Conservation (phyloP, 2,888 invertebrate genomes). For the Pomacea canaliculata region DNA sequence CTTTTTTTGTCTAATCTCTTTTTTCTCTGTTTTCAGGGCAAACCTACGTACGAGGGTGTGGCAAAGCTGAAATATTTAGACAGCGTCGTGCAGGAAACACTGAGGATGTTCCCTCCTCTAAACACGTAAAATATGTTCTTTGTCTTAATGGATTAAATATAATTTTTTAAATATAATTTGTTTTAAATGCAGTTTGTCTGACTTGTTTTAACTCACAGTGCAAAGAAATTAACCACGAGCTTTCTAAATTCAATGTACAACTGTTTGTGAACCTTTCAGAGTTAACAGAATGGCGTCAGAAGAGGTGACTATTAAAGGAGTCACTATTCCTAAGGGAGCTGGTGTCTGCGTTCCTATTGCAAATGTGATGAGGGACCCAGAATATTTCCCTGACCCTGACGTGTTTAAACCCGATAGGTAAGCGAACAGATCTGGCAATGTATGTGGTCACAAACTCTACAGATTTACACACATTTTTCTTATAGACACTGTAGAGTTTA, state of each 20-base stretch:
- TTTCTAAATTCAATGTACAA: not conserved
- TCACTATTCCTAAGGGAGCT: slow-evolving; percentile 7
- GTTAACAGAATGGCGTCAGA: not conserved
- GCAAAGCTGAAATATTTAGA: slow-evolving; percentile 23
- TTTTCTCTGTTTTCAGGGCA: not conserved
- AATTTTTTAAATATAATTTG: too few relatives aligned
- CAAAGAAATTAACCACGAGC: too few relatives aligned
- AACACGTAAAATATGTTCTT: not conserved
- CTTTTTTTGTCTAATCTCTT: too few relatives aligned
- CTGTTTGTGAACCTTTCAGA: not conserved
- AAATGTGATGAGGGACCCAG: slow-evolving; percentile 2
- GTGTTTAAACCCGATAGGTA: slow-evolving; percentile 4
- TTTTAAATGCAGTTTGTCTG: too few relatives aligned
- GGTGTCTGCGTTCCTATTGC: not conserved
- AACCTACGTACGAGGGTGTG: slow-evolving; percentile 1
- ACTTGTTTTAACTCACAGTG: too few relatives aligned
- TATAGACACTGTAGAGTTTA: too few relatives aligned
- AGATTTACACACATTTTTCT: too few relatives aligned
- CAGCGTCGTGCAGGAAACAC: slow-evolving; percentile 25
- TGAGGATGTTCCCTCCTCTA: slow-evolving; percentile 44
- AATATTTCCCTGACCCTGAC: slow-evolving; percentile 5
- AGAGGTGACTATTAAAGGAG: slow-evolving; percentile 8
- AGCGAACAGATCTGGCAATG: too few relatives aligned
- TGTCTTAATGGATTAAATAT: too few relatives aligned
- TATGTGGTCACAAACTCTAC: too few relatives aligned